Conservation (phyloP, 2,113 vertebrate species). For the Rhipidura dahli region DNA sequence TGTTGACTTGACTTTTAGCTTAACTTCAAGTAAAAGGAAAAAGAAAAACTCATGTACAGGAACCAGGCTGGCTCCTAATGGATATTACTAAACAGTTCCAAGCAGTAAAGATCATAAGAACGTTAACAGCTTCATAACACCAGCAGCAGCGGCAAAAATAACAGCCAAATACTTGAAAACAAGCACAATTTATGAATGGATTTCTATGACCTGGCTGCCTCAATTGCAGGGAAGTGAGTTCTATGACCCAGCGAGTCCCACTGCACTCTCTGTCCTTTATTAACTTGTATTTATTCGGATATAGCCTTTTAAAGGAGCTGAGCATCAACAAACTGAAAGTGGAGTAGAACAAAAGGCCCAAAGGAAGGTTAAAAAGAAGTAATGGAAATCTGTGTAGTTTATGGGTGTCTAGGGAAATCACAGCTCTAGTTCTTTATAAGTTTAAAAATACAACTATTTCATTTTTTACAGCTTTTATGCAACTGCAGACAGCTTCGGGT, state of each 20-base stretch:
- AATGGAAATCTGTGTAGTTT: conserved; percentile 6
- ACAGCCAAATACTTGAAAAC: not conserved
- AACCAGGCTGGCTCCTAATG: not conserved
- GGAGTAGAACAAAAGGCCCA: conserved; percentile 2
- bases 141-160: not conserved
- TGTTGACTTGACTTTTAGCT: not conserved
- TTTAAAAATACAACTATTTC: not conserved
- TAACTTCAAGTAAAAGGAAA: not conserved
- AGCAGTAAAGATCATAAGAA: not conserved
- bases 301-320: conserved; percentile 18
- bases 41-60: not conserved
- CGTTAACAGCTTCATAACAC: not conserved
- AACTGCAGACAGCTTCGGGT: not conserved
- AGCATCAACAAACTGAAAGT: not conserved
- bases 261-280: not conserved
- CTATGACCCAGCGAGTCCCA: not conserved
- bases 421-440: not conserved
- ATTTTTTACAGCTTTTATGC: conserved; percentile 1
- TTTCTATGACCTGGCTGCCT: not conserved
- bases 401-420: conserved; percentile 34
- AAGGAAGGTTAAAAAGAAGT: conserved; percentile 36
- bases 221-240: not conserved
- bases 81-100: not conserved
- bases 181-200: not conserved
- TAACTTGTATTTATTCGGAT: conserved; percentile 44